These are phyloP conservation scores for Montipora efflorescens DNA, from an alignment of 64 coral and sea anemone species.

Conservation along the genomic window DNA sequence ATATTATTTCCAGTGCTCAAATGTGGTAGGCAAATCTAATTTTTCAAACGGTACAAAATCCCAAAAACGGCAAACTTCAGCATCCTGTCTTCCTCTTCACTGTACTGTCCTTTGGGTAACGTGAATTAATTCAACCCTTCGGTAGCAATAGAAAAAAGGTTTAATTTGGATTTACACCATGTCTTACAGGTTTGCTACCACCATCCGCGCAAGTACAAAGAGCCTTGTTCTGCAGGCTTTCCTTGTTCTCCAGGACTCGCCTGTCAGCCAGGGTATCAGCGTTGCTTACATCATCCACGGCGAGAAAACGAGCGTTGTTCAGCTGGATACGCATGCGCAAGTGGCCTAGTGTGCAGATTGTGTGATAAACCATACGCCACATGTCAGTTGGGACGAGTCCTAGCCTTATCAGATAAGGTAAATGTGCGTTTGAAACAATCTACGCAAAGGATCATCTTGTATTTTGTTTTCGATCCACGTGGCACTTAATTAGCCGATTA, in stretches of 20 bases:
- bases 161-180: not conserved
- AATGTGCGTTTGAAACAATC: not conserved
- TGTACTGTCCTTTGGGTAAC: too few species aligned
- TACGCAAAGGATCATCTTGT: too few species aligned
- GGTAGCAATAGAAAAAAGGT: not conserved
- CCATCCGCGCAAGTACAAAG: slow-evolving; percentile 56
- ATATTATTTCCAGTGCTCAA: too few species aligned
- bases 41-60: too few species aligned
- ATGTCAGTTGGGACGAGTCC: slow-evolving; percentile 83
- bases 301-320: slow-evolving; percentile 91
- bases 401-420: slow-evolving; percentile 76
- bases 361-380: slow-evolving; percentile 83
- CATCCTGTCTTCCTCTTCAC: too few species aligned
- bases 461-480: too few species aligned
- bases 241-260: slow-evolving; percentile 75
- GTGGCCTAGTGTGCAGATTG: slow-evolving; percentile 74
- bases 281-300: slow-evolving; percentile 84
- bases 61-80: too few species aligned
- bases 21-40: too few species aligned
- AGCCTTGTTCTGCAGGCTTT: slow-evolving; percentile 87
- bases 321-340: slow-evolving; percentile 78
- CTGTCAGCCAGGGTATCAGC: slow-evolving; percentile 89
- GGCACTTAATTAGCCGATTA: too few species aligned
- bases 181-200: slow-evolving; percentile 71
- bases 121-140: not conserved